phyloP scores from a whole-genome alignment of 2,797 vertebrate genomes.

The Leptodactylus fallax region DNA sequence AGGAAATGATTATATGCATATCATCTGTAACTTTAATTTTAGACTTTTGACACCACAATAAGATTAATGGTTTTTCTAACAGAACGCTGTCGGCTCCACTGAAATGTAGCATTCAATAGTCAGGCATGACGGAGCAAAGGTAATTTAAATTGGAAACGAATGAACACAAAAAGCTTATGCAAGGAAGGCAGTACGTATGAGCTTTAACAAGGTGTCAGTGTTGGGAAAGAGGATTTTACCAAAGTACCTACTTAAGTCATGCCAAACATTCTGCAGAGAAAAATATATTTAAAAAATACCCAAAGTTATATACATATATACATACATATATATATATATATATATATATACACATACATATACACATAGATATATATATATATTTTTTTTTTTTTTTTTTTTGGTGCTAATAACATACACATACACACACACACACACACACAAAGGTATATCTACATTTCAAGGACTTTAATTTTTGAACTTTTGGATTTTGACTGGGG shows the following conservation, averaged over 20 bases:
- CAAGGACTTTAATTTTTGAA: too few relatives aligned
- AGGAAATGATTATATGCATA: slow-evolving; percentile 52
- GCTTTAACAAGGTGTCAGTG: slow-evolving; percentile 10
- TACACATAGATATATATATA: too few relatives aligned
- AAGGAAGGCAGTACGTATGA: background rate
- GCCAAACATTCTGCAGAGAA: too few relatives aligned
- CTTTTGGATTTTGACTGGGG: background rate
- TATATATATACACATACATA: too few relatives aligned
- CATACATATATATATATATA: too few relatives aligned
- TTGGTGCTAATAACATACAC: too few relatives aligned
- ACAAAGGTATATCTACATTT: too few relatives aligned
- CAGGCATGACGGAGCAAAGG: slow-evolving; percentile 49
- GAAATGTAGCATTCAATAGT: slow-evolving; percentile 51
- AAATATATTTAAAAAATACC: too few relatives aligned
- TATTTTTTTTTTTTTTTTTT: too few relatives aligned
- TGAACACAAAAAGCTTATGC: slow-evolving; percentile 18
- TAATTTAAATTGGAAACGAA: slow-evolving; percentile 35
- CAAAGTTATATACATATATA: too few relatives aligned
- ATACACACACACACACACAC: too few relatives aligned
- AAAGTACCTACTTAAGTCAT: too few relatives aligned
- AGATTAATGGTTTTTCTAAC: slow-evolving; percentile 47
- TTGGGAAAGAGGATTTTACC: background rate
- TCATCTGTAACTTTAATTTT: slow-evolving; percentile 51
- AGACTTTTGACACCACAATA: slow-evolving; percentile 42
- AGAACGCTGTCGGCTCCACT: background rate